Percentiles rank a stretch among this genome's conserved stretches.
These are phyloP conservation scores for Eleutherodactylus coqui DNA, from an alignment of 2,797 vertebrate genomes.

Conservation along the genomic window DNA sequence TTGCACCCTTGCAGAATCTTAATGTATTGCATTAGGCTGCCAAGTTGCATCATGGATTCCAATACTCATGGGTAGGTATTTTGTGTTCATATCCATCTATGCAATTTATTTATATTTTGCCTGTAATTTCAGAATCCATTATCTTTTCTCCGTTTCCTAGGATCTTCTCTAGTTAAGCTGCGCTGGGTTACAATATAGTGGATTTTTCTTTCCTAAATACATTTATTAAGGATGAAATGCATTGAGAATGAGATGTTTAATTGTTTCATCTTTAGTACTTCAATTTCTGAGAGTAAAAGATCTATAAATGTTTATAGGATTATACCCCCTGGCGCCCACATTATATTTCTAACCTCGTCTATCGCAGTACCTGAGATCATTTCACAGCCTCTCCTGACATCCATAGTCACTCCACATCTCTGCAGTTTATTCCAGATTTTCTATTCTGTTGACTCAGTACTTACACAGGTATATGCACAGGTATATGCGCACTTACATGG, in stretches of 20 bases:
- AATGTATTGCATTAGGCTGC: neutral
- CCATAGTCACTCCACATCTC: neutral
- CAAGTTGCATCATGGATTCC: neutral
- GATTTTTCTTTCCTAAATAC: slow-evolving; percentile 24
- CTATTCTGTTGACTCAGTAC: too few species aligned
- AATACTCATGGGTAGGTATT: too few species aligned
- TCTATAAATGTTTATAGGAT: slow-evolving; percentile 52
- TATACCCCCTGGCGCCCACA: slow-evolving; percentile 34
- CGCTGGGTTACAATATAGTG: neutral
- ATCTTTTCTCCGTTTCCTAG: neutral
- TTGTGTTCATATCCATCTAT: too few species aligned
- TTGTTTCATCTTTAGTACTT: slow-evolving; percentile 49
- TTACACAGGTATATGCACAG: too few species aligned
- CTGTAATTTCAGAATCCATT: too few species aligned
- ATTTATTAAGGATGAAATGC: slow-evolving; percentile 11
- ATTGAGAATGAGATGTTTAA: slow-evolving; percentile 46
- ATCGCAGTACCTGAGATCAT: neutral
- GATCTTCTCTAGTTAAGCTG: neutral
- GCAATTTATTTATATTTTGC: too few species aligned
- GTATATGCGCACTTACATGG: too few species aligned
- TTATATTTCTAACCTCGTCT: slow-evolving; percentile 13
- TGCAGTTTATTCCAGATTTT: neutral
- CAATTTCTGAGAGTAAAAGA: slow-evolving; percentile 41
- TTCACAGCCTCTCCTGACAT: neutral
- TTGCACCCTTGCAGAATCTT: neutral